A percentile compares a stretch with the other conserved stretches of the same genome.
Conservation (phyloP, 2,888 invertebrate genomes). For the Lutraria lutraria region DNA sequence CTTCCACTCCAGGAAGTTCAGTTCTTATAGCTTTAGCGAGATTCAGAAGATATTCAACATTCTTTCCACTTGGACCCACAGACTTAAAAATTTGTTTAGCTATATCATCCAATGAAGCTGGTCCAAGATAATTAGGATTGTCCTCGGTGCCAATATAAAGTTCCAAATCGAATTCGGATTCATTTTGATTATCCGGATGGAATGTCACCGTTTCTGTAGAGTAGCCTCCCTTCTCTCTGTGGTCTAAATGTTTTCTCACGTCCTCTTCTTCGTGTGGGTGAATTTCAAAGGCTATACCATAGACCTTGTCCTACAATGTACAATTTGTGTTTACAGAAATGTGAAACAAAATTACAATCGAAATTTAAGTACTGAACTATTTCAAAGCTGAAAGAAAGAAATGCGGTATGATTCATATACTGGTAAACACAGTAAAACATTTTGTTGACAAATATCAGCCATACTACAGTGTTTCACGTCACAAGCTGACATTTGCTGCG, state of each 20-base stretch:
- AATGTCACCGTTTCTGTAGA: constrained; percentile 91
- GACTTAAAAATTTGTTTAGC: constrained; percentile 92
- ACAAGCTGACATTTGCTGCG: neutral
- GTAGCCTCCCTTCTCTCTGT: constrained; percentile 97
- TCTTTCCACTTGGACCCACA: constrained; percentile 94
- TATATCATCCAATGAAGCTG: constrained; percentile 92
- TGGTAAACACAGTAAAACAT: too few relatives aligned
- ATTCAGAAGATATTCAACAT: constrained; percentile 96
- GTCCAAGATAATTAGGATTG: constrained; percentile 93
- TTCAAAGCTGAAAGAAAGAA: too few relatives aligned
- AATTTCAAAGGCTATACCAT: constrained; percentile 97
- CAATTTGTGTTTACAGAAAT: neutral
- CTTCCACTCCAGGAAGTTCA: constrained; percentile 90
- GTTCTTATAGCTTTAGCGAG: constrained; percentile 92
- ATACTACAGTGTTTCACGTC: neutral
- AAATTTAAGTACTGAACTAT: too few relatives aligned
- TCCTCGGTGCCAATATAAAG: constrained; percentile 94
- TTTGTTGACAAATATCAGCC: too few relatives aligned
- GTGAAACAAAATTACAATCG: neutral
- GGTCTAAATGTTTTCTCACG: constrained; percentile 94
- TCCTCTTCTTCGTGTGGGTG: constrained; percentile 89
- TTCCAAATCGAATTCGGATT: constrained; percentile 90
- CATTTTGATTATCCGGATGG: constrained; percentile 88
- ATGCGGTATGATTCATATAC: too few relatives aligned
- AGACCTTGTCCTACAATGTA: constrained; percentile 90